phyloP scores from a whole-genome alignment of 2,113 vertebrate species.

The Oncorhynchus kisutch region DNA sequence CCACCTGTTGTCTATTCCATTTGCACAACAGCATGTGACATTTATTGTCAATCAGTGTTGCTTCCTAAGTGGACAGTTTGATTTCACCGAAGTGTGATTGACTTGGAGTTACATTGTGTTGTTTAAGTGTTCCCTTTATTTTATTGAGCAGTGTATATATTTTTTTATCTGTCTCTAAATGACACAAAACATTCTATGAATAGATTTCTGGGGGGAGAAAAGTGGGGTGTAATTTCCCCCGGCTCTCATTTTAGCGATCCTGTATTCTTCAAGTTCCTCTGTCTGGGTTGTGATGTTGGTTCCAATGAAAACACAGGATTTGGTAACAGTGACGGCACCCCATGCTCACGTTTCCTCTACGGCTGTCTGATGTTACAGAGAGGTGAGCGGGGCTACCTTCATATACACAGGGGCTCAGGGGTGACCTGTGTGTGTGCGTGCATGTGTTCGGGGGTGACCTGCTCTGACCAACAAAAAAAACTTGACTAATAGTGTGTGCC shows the following conservation, averaged over 20 bases:
- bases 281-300: constrained; percentile 67
- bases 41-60: no score
- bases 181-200: constrained; percentile 73
- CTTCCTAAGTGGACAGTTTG: no score
- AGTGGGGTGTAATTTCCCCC: constrained; percentile 59
- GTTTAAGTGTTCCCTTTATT: no score
- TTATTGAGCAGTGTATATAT: no score
- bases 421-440: constrained; percentile 37
- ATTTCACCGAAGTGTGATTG: no score
- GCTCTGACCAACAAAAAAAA: neutral
- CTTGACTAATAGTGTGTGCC: neutral
- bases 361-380: constrained; percentile 72
- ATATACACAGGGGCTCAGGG: constrained; percentile 66
- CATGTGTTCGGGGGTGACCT: neutral
- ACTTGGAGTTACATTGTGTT: no score
- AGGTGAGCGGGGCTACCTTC: constrained; percentile 59
- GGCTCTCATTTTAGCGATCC: constrained; percentile 75
- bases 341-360: constrained; percentile 76
- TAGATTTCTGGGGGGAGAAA: constrained; percentile 60
- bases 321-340: constrained; percentile 74
- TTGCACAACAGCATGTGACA: no score
- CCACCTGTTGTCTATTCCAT: no score
- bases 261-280: constrained; percentile 73
- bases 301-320: constrained; percentile 73
- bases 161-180: no score